Evolutionary conservation across 2,888 invertebrate genomes (phyloP).

Genomic region (Acleris laterana): DNA sequence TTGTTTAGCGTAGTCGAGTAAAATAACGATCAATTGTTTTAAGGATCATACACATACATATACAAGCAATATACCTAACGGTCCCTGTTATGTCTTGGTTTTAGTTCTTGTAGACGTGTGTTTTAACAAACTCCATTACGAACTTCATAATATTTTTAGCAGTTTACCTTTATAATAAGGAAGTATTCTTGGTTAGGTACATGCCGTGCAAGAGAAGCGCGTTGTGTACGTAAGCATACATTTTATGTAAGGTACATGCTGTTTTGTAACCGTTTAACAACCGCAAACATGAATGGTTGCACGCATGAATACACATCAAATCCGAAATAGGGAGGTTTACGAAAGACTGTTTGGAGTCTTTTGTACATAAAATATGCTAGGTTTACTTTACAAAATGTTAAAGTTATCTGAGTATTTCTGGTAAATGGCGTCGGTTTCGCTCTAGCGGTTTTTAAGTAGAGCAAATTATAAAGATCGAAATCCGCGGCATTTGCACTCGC

Average conservation of each 20-base stretch:
- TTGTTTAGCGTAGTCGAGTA: no score
- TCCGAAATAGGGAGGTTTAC: not conserved
- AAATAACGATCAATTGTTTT: no score
- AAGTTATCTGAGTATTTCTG: slow-evolving; percentile 5
- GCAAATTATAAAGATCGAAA: slow-evolving; percentile 44
- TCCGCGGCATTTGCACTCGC: slow-evolving; percentile 55
- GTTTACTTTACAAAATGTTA: slow-evolving; percentile 1
- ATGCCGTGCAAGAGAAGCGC: slow-evolving; percentile 20
- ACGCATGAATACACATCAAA: slow-evolving; percentile 10
- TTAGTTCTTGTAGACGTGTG: no score
- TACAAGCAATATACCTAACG: no score
- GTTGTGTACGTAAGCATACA: slow-evolving; percentile 21
- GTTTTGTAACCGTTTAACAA: slow-evolving; percentile 31
- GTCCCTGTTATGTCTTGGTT: no score
- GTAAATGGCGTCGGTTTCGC: slow-evolving; percentile 17
- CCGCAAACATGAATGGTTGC: slow-evolving; percentile 11
- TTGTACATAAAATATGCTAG: no score
- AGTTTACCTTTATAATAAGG: not conserved
- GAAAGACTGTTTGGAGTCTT: not conserved
- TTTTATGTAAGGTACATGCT: slow-evolving; percentile 28
- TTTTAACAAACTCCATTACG: not conserved
- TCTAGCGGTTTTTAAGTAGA: slow-evolving; percentile 38
- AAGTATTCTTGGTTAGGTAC: not conserved
- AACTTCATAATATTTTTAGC: not conserved
- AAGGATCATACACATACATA: no score